Conservation (phyloP, 2,797 vertebrate genomes). For the Diceros bicornis region DNA sequence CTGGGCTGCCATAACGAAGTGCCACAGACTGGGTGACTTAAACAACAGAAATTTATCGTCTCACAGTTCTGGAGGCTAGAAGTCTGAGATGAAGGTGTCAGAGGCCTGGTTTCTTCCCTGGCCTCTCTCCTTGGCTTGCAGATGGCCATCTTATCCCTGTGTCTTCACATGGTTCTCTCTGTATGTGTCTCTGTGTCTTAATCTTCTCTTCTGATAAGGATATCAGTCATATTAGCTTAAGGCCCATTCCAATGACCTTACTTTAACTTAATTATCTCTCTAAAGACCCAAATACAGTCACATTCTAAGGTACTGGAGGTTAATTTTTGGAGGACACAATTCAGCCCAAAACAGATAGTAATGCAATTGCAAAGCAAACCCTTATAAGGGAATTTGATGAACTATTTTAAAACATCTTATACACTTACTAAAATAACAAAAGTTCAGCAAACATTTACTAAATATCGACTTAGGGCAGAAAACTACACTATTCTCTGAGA, state of each 20-base stretch:
- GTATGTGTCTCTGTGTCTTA: not conserved
- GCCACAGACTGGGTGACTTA: not conserved
- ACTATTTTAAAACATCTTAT: not conserved
- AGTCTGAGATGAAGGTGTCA: not conserved
- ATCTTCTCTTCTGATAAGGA: not conserved
- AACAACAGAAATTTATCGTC: not conserved
- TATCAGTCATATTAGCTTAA: not conserved
- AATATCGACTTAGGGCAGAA: not conserved
- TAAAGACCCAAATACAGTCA: not conserved
- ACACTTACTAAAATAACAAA: not conserved
- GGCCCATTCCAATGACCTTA: not conserved
- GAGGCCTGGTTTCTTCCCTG: not conserved
- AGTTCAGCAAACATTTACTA: not conserved
- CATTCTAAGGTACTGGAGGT: not conserved
- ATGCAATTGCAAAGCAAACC: not conserved
- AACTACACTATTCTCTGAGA: not conserved
- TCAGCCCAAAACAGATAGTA: not conserved
- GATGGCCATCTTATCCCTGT: not conserved
- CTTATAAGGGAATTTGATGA: not conserved
- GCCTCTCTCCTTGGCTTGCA: not conserved
- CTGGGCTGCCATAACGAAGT: not conserved
- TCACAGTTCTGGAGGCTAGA: not conserved
- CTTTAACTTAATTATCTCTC: not conserved
- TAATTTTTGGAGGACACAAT: not conserved
- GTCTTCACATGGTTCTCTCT: not conserved